Conservation (phyloP, 2,797 vertebrate species). For the Microctenopoma stevenorrisi region DNA sequence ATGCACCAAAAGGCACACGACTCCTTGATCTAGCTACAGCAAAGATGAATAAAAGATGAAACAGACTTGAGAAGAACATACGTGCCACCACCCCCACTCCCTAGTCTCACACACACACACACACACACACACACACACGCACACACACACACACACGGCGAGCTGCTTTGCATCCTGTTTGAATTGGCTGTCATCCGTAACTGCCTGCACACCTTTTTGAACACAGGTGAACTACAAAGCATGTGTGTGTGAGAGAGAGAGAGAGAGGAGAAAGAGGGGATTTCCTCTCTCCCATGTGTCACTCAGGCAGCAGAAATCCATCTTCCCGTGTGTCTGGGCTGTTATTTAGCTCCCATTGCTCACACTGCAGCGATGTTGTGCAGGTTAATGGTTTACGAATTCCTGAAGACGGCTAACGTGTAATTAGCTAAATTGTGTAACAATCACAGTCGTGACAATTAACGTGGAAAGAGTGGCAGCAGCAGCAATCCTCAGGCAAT, state of each 20-base stretch:
- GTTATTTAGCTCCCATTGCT: conserved; percentile 41
- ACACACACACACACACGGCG: conserved; percentile 28
- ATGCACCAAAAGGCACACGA: conserved; percentile 75
- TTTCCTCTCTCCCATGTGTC: conserved; percentile 65
- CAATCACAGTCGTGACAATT: conserved; percentile 68
- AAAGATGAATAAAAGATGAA: conserved; percentile 83
- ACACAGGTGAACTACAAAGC: conserved; percentile 78
- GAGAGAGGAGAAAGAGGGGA: conserved; percentile 38
- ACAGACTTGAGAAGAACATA: conserved; percentile 76
- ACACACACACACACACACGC: conserved; percentile 31
- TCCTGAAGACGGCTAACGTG: conserved; percentile 64
- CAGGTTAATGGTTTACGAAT: conserved; percentile 78
- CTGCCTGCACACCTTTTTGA: conserved; percentile 78
- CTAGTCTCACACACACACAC: conserved; percentile 24
- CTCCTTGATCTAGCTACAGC: conserved; percentile 80
- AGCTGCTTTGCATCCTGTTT: conserved; percentile 82
- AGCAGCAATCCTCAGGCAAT: conserved; percentile 42
- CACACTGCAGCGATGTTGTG: conserved; percentile 47
- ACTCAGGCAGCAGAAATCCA: conserved; percentile 55
- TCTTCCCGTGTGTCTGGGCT: conserved; percentile 50
- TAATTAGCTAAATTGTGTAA: conserved; percentile 71
- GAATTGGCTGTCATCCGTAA: conserved; percentile 78
- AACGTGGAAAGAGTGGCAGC: conserved; percentile 61
- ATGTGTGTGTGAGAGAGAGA: not conserved
- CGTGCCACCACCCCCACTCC: conserved; percentile 69